Base-by-base conservation (phyloP, 2,113 vertebrate species). In the Nycticorax nycticorax region DNA sequence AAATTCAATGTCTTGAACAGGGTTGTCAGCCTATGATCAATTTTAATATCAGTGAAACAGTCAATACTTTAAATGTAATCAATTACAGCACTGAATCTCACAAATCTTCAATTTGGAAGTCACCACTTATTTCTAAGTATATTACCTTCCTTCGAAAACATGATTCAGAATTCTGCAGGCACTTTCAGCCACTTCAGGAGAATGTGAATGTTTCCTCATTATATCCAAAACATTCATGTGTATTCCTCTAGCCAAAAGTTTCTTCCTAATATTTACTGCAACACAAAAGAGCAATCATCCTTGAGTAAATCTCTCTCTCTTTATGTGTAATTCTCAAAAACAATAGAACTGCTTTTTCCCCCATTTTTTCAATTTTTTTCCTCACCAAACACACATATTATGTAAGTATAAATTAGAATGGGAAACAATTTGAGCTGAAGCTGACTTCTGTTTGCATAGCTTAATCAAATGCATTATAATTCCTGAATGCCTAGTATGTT, bases 161-260 rank as follows among this genome's bases (percentile, higher is more conserved):
- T 97, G 98, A 89, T 97, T 98, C 68, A 99, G 97, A 92, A 99
- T 98, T 87, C 96, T 98, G 92, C 99, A 99, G 90, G 98, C 99
- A 71, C 98, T 98, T 97, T 99, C 97, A 92, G 98, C 98, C 57
- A 99, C 98, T 84, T 99, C 98, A 10, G 98, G 97, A 21, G 97
- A 99, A 56, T 94, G 27, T 4, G 92, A 57, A 48, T 99, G 98
- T 90, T 95, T 99, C 98, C 98, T 99, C 99, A 99, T 99, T 97
- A 99, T 98, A 50, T 99, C 98, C 93, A 99, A 92, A 64, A 99
- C 95, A 92, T 99, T 99, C 78, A 99, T 98, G 60, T 99, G 99
- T 88, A 99, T 98, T 80, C 99, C 99, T 85, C 99, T 99, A 48
- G 98, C 98, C 96, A 99, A 85, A 88, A 99, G 98, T 84, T 97